Percentiles rank a stretch among this genome's conserved stretches.
These are phyloP conservation scores for Alcedo quadribrachys DNA, from an alignment of 2,797 vertebrate species.

Conservation along the genomic window DNA sequence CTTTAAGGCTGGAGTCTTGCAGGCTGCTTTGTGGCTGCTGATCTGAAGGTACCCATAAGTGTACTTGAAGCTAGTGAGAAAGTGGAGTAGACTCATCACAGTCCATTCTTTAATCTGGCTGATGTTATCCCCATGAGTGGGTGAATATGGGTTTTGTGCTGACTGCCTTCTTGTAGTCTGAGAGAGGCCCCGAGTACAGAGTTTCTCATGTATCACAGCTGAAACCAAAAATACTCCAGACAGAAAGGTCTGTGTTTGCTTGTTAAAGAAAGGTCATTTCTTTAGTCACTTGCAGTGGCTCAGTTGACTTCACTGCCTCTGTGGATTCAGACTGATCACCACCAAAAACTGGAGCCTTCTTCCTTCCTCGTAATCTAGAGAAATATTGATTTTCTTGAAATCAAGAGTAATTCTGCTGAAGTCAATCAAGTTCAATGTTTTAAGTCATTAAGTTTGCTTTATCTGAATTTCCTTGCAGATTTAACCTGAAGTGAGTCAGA, in stretches of 20 bases:
- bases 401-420: background rate
- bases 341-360: background rate
- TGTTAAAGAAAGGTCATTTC: constrained; percentile 12
- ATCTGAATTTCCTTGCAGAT: background rate
- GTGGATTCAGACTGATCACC: background rate
- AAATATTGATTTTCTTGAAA: constrained; percentile 24
- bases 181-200: background rate
- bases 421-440: background rate
- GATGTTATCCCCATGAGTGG: background rate
- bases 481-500: background rate
- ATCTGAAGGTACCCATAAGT: background rate
- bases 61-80: constrained; percentile 37
- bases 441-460: background rate
- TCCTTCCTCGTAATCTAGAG: background rate
- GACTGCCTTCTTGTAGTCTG: background rate
- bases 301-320: background rate
- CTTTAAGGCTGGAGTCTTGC: background rate
- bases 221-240: constrained; percentile 15
- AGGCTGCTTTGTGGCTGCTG: background rate
- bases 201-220: background rate
- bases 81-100: accelerated
- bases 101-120: background rate
- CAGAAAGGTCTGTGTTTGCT: constrained; percentile 47
- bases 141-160: background rate
- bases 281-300: background rate